Evolutionary conservation across 2,797 vertebrate species (phyloP), one percentile per base, ranked within the genome.

Genomic region (Melanotaenia nigrans): DNA sequence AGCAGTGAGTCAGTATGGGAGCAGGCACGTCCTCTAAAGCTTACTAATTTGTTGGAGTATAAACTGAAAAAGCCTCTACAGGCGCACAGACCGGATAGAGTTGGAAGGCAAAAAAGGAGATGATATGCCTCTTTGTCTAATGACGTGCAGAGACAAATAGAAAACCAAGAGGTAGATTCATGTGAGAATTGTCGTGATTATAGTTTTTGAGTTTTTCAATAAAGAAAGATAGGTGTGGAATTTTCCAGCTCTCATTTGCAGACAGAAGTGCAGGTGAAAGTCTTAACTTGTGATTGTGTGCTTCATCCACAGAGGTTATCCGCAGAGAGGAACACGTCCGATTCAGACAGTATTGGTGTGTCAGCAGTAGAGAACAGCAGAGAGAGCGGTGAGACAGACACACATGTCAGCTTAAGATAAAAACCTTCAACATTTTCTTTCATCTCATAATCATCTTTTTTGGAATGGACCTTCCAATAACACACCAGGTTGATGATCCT

Each of bases 281-380:
- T 71, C 22, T 78, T 28, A 82, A 63, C 42, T 9, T 66, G 30
- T 58, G 36, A 72, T 56, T 75, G 24, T 74, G 28, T 82, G 28
- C n/a, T 71, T 72, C 24, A 56, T 30, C 51, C 9, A 1, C 95
- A 99, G 97, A 94, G 94, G 73, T 86, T 96, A 65, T 96, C 95
- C 7, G 94, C 94, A 63, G 97, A 99, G 82, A 97, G 96, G 87
- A 96, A 96, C 90, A 94, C 95, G 3, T 99, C 98, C 0, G 97
- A 99, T 84, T 97, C 96, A 0, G 96, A 99, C 92, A 96, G 97
- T 0, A 81, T 96, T 77, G 95, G 90, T 1, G 76, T 93, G 64
- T 90, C 92, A 0, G 85, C 91, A 8, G 93, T 81, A 57, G 94
- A 95, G 42, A 84, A 63, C 78, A 54, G 82, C 82, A 82, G 85